Conservation (phyloP, 2,113 vertebrate genomes). For the Nestor notabilis region DNA sequence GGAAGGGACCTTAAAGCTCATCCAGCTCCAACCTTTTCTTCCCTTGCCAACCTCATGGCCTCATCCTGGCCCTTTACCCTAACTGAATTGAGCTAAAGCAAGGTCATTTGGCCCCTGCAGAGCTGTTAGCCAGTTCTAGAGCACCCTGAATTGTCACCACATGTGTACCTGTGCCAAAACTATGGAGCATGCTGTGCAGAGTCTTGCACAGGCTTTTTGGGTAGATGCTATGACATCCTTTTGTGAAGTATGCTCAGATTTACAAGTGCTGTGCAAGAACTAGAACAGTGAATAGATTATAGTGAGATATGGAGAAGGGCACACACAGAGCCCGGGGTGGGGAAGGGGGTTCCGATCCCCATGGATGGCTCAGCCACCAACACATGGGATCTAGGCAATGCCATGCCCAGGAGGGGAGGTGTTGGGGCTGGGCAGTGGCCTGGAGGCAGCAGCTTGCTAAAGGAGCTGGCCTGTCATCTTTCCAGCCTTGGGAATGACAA, state of each 20-base stretch:
- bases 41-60: not conserved
- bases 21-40: not conserved
- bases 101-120: not conserved
- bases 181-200: fast-evolving
- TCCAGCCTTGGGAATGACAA: not conserved
- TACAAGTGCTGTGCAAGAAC: not conserved
- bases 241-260: not conserved
- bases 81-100: not conserved
- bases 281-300: not conserved
- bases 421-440: not conserved
- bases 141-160: not conserved
- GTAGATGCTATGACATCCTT: not conserved
- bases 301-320: not conserved
- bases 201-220: not conserved
- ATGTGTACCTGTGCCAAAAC: not conserved
- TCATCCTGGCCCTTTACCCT: not conserved
- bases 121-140: not conserved
- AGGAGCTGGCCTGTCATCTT: not conserved
- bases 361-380: not conserved
- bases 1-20: not conserved
- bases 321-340: not conserved
- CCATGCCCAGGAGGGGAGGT: fast-evolving
- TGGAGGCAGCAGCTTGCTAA: not conserved
- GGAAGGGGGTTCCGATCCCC: not conserved
- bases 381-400: fast-evolving